phyloP scores from a whole-genome alignment of 1,140 invertebrate genomes.

The Calliopsis andreniformis region DNA sequence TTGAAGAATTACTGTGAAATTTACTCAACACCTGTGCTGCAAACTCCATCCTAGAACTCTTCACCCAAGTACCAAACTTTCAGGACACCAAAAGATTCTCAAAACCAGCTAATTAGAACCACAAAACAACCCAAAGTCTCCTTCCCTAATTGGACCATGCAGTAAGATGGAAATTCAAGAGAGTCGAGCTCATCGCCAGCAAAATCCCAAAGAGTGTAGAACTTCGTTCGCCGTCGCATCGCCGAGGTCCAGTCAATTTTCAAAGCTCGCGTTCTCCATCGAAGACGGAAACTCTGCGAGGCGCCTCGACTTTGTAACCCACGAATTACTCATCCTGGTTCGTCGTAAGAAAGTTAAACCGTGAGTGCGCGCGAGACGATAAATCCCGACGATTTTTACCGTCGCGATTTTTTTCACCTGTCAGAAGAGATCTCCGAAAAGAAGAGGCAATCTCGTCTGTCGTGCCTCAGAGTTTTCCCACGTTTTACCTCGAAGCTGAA shows the following conservation, averaged over 20 bases:
- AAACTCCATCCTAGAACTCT: too few relatives aligned
- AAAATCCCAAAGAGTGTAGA: too few relatives aligned
- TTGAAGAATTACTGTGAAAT: too few relatives aligned
- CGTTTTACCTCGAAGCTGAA: neutral
- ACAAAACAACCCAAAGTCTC: too few relatives aligned
- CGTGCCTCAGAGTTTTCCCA: neutral
- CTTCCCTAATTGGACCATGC: too few relatives aligned
- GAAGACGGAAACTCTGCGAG: too few relatives aligned
- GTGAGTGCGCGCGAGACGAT: neutral
- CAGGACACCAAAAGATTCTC: neutral
- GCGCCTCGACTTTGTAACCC: neutral
- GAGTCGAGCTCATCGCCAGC: neutral
- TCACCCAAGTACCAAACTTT: too few relatives aligned
- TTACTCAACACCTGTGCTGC: too few relatives aligned
- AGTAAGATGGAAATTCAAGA: too few relatives aligned
- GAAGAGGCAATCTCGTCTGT: neutral
- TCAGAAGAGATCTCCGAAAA: neutral
- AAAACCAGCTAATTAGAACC: neutral
- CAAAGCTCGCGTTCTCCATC: too few relatives aligned
- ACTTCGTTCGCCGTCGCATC: neutral
- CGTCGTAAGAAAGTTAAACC: neutral
- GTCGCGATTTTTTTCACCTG: neutral
- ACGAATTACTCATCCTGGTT: neutral
- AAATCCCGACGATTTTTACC: slow-evolving; percentile 10
- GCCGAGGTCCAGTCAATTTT: neutral